Conservation (phyloP, 2,797 vertebrate species). For the Rhabdophis nuchalis region DNA sequence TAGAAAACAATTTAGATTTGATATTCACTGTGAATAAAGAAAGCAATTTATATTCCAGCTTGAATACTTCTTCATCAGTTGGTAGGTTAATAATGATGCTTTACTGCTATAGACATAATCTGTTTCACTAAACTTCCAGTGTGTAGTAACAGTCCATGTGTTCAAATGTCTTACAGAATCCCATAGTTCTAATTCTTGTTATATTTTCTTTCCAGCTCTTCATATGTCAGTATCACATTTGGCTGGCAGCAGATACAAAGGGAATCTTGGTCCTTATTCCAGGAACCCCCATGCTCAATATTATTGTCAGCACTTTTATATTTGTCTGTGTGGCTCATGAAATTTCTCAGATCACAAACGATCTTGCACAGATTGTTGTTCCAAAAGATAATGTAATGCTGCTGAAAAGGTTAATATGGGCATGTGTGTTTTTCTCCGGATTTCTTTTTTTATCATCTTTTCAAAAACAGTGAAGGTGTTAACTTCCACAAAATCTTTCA, state of each 20-base stretch:
- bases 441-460: conserved; percentile 76
- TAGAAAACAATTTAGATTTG: not conserved
- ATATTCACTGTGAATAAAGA: not conserved
- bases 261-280: conserved; percentile 94
- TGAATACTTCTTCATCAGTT: not conserved
- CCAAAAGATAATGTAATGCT: conserved; percentile 88
- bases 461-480: conserved; percentile 69
- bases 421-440: conserved; percentile 75
- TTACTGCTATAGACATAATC: not conserved
- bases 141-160: not conserved
- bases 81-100: not conserved
- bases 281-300: conserved; percentile 88
- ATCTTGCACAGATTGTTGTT: conserved; percentile 90
- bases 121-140: not conserved
- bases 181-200: not conserved
- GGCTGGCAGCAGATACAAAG: conserved; percentile 96
- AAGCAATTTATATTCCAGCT: not conserved
- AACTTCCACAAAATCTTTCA: conserved; percentile 21
- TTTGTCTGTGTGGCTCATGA: conserved; percentile 98
- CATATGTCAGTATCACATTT: conserved; percentile 98
- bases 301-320: conserved; percentile 95
- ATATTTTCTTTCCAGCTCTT: conserved; percentile 81
- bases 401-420: conserved; percentile 80
- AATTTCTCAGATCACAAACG: conserved; percentile 94
- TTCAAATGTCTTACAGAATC: not conserved